Base-by-base conservation (phyloP, 2,797 vertebrate genomes). In the Erethizon dorsatum region DNA sequence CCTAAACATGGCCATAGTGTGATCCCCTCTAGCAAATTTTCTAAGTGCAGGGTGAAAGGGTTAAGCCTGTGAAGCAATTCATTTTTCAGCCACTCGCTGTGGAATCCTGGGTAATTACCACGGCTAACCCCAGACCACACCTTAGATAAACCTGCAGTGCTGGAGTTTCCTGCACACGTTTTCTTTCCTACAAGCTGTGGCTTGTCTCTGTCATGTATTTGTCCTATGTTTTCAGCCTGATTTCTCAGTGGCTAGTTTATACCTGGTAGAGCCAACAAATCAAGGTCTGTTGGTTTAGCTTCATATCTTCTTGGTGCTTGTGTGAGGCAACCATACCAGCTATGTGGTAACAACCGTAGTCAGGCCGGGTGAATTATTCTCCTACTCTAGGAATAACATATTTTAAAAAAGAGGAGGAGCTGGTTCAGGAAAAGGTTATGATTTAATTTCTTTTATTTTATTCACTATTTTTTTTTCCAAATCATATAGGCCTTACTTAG, bases 91-190 rank as follows among this genome's bases (percentile, higher is more conserved):
- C 97, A 98, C 97, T 96, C 98, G 98, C 98, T 97, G 98, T 98
- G 98, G 98, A 99, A 99, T 99, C 99, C 98, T 99, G 98, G 98
- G 98, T 99, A 99, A 99, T 99, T 99, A 99, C 99, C 98, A 98
- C 98, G 98, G 99, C 99, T 99, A 99, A 99, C 99, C 98, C 98
- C 98, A 98, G 98, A 99, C 99, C 99, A 99, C 99, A 99, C 99
- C 99, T 99, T 99, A 99, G 99, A 99, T 99, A 99, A 99, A 99
- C 99, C 99, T 99, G 99, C 99, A 99, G 98, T 98, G 98, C 99
- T 98, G 97, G 98, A 98, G 86, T 99, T 99, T 99, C 99, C 99
- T 98, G 98, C 99, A 99, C 99, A 99, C 99, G 99, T 99, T 99
- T 99, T 99, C 99, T 98, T 98, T 97, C 97, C 98, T 99, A 98